Base-by-base conservation (phyloP, 2,888 invertebrate species). In the Pyralis farinalis region DNA sequence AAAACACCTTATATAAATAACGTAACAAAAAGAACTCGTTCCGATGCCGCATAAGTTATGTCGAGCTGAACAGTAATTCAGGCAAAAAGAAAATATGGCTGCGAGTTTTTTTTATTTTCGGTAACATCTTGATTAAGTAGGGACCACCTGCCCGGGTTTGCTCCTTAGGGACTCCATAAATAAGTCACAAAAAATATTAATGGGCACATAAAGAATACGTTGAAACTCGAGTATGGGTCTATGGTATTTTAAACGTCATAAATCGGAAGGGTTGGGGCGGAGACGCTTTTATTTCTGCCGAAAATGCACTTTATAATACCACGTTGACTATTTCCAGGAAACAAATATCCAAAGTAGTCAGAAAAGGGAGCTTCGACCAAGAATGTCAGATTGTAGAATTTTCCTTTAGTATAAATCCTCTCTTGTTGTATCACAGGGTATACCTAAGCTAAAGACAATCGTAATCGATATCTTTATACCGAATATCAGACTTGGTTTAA, bases 121-220 rank as follows among this genome's bases (percentile, higher is more conserved):
- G 86, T 85, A 84, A 88, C 87, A 73, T 87, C 88, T 88, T 88
- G 87, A 88, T 88, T 88, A 88, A 88, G 83, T 83, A 71, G 69
- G 76, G 88, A 87, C 88, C 88, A 88, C 88, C 88, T 88, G 87
- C 87, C 65, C 51, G 76, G 64, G 67, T 49, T 63, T 54, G 68
- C 60, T 75, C 65, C 73, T 77, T 75, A 59, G 74, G 75, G 71
- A 74, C 64, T 63, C 71, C 55, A 85, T 86, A 86, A 87, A 87
- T 82, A 83, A 75, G 71, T 59, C 59, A 57, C 64, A 71, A 74
- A 81, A 76, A 81, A 84, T 75, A 77, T 71, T 80, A 84, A 86
- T 82, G 80, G 73, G 32, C 58, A 53, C 71, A 76, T 84, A 84
- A 85, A 87, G 70, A 75, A 80, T 80, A 78, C 71, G 71, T 73